These are phyloP conservation scores for Spilarctia lutea DNA, from an alignment of 2,888 invertebrate genomes.

Conservation along the genomic window DNA sequence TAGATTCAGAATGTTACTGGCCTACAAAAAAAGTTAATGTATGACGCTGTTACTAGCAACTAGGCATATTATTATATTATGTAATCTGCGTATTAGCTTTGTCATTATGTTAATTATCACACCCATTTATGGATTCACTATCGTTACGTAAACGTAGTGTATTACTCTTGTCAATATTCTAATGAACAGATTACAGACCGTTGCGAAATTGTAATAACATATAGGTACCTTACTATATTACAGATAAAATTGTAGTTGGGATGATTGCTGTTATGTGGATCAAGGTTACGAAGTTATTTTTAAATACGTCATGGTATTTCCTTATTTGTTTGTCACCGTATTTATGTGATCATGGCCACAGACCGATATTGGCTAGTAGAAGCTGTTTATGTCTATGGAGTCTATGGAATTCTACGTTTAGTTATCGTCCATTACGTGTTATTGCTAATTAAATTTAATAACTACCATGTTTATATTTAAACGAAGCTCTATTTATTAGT, in stretches of 20 bases:
- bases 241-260: background rate
- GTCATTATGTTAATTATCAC: background rate
- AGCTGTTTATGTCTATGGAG: background rate
- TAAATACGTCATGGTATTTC: background rate
- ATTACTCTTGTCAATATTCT: background rate
- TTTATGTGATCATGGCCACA: background rate
- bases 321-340: background rate
- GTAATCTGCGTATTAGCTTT: background rate
- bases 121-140: background rate
- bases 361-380: background rate
- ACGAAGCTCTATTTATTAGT: background rate
- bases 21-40: background rate
- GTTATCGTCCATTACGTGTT: background rate
- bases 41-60: background rate
- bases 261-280: slow-evolving; percentile 1
- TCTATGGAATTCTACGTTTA: background rate
- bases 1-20: background rate
- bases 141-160: background rate
- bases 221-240: background rate
- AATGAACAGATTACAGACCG: background rate
- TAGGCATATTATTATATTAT: background rate
- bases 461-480: background rate
- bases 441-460: background rate
- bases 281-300: background rate
- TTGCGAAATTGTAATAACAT: background rate